Percentiles rank a stretch among this genome's conserved stretches.
Conservation (phyloP, 2,888 invertebrate genomes). For the Apamea epomidion region DNA sequence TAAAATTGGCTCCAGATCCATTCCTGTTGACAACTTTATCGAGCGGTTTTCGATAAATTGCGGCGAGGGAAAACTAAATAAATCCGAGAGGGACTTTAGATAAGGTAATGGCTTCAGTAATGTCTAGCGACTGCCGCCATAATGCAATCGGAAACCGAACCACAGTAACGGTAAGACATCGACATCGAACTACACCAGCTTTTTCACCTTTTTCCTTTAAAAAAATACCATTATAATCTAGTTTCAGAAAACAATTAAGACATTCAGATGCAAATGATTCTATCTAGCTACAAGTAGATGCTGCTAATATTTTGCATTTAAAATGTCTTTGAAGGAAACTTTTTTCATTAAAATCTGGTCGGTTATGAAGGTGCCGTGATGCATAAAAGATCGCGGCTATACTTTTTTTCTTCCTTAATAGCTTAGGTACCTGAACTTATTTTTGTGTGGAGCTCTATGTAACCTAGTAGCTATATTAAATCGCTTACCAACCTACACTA, state of each 20-base stretch:
- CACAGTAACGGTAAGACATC: slow-evolving; percentile 72
- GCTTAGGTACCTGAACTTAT: slow-evolving; percentile 51
- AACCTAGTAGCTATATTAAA: not conserved
- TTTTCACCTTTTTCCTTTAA: slow-evolving; percentile 54
- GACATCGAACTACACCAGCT: slow-evolving; percentile 55
- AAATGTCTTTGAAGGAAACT: slow-evolving; percentile 78
- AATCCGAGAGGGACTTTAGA: slow-evolving; percentile 90
- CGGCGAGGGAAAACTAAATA: slow-evolving; percentile 90
- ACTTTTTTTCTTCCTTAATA: slow-evolving; percentile 64
- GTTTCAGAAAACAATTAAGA: slow-evolving; percentile 67
- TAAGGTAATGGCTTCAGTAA: slow-evolving; percentile 90
- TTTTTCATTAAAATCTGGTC: slow-evolving; percentile 82
- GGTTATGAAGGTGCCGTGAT: slow-evolving; percentile 75
- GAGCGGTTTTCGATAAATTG: slow-evolving; percentile 90
- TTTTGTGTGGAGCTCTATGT: slow-evolving; percentile 26
- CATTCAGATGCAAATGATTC: slow-evolving; percentile 64
- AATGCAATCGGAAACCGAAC: slow-evolving; percentile 88
- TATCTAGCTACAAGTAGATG: slow-evolving; percentile 61
- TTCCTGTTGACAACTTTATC: slow-evolving; percentile 91
- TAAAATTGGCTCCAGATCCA: slow-evolving; percentile 89
- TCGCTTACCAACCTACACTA: not conserved
- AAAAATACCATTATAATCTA: slow-evolving; percentile 22
- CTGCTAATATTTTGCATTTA: slow-evolving; percentile 79
- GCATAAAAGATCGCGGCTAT: slow-evolving; percentile 77
- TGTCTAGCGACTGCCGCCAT: slow-evolving; percentile 87